Percentiles rank a stretch among this genome's conserved stretches.
Conservation (phyloP, 2,888 invertebrate genomes). For the Dicranocentrus wangi region DNA sequence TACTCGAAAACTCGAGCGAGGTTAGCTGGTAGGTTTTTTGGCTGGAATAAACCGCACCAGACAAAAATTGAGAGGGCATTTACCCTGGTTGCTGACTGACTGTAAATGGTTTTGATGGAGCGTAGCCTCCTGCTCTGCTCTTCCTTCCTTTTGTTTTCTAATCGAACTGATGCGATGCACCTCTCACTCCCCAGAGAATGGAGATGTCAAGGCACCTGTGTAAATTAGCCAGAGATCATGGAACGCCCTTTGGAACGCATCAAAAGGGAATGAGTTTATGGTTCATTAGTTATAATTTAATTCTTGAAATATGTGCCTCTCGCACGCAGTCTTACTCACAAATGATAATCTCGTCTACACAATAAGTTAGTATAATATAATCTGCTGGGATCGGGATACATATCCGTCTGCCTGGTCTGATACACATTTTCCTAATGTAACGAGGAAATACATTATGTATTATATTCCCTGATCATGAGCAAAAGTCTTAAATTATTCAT, state of each 20-base stretch:
- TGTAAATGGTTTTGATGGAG: conserved; percentile 29
- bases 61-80: conserved; percentile 34
- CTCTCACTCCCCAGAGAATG: too few species aligned
- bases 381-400: too few species aligned
- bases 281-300: conserved; percentile 61
- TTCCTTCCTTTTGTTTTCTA: conserved; percentile 34
- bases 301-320: conserved; percentile 58
- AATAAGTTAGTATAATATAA: background rate
- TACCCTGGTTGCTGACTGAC: background rate
- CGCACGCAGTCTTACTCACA: conserved; percentile 45
- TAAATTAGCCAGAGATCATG: conserved; percentile 1
- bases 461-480: too few species aligned
- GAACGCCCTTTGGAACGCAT: conserved; percentile 52
- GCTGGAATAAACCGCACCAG: conserved; percentile 14
- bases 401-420: too few species aligned
- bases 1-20: too few species aligned
- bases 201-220: conserved; percentile 37
- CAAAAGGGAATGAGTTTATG: conserved; percentile 56
- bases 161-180: conserved; percentile 6
- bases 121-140: too few species aligned
- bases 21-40: too few species aligned
- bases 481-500: conserved; percentile 33
- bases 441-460: too few species aligned
- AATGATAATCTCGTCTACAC: background rate
- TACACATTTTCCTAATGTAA: too few species aligned